phyloP scores from a whole-genome alignment of 2,888 invertebrate species.

The Bellardia bayeri region DNA sequence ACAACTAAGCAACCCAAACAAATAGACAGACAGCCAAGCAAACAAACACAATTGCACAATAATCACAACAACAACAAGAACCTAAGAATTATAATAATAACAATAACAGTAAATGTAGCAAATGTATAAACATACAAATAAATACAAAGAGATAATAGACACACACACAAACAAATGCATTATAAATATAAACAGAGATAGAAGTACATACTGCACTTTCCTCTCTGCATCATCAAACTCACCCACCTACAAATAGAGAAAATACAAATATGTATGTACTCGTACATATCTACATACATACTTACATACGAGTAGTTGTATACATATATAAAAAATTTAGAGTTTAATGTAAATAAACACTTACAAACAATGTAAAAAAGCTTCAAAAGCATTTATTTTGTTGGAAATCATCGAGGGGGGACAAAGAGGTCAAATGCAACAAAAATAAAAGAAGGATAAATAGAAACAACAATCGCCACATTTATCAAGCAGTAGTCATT shows the following conservation, averaged over 20 bases:
- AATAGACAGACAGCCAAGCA: constrained; percentile 12
- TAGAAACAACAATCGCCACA: constrained; percentile 22
- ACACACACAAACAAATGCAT: constrained; percentile 20
- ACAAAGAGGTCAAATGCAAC: constrained; percentile 40
- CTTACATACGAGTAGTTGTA: not conserved
- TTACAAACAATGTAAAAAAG: constrained; percentile 31
- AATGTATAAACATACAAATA: constrained; percentile 6
- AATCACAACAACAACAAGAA: constrained; percentile 42
- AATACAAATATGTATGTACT: not conserved
- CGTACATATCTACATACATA: not conserved
- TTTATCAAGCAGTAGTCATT: constrained; percentile 14
- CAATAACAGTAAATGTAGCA: constrained; percentile 39
- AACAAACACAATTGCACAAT: constrained; percentile 29
- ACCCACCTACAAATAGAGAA: not conserved
- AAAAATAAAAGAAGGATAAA: constrained; percentile 28
- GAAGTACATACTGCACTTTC: not conserved
- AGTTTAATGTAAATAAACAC: constrained; percentile 67
- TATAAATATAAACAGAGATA: constrained; percentile 9
- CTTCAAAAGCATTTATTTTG: constrained; percentile 38
- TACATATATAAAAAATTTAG: constrained; percentile 35
- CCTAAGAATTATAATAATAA: constrained; percentile 20
- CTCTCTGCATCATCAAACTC: not conserved
- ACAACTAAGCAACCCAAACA: constrained; percentile 9
- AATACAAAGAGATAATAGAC: constrained; percentile 43
- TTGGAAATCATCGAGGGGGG: not conserved